These are phyloP conservation scores for Opisthograptis luteolata DNA, from an alignment of 2,888 invertebrate species.

Conservation along the genomic window DNA sequence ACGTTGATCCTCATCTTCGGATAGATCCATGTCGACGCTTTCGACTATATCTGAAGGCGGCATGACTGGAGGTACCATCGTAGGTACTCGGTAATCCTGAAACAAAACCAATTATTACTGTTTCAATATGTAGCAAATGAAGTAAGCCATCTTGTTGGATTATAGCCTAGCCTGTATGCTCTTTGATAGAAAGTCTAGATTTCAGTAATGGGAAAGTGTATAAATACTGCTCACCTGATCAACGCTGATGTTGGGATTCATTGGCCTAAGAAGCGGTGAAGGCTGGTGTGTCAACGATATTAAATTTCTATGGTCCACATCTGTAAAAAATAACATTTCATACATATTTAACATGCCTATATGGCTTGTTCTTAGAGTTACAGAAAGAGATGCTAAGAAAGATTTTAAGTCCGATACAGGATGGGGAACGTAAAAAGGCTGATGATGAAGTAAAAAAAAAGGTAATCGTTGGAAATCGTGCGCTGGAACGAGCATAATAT, in stretches of 20 bases:
- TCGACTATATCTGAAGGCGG: conserved; percentile 88
- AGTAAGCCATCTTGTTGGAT: not conserved
- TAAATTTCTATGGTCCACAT: conserved; percentile 93
- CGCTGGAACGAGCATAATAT: no score
- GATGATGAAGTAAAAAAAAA: no score
- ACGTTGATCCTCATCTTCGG: conserved; percentile 89
- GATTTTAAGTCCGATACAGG: no score
- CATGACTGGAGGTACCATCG: conserved; percentile 53
- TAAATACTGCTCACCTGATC: conserved; percentile 74
- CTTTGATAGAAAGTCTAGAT: no score
- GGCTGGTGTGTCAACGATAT: conserved; percentile 91
- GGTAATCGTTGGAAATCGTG: no score
- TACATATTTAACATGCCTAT: no score
- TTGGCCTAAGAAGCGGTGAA: conserved; percentile 40
- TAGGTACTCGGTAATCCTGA: conserved; percentile 81
- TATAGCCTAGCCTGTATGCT: no score
- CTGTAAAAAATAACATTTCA: conserved; percentile 63
- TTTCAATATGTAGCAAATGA: not conserved
- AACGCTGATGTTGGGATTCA: conserved; percentile 37
- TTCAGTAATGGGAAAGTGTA: no score
- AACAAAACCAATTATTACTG: conserved; percentile 7
- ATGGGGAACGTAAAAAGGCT: no score
- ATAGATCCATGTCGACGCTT: conserved; percentile 94
- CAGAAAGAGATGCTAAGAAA: no score
- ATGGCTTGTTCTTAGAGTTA: no score